Evolutionary conservation across 30 jellyfish, hydroid and myxozoan genomes (phyloP).

Genomic region (Pseudorhiza aurosa): DNA sequence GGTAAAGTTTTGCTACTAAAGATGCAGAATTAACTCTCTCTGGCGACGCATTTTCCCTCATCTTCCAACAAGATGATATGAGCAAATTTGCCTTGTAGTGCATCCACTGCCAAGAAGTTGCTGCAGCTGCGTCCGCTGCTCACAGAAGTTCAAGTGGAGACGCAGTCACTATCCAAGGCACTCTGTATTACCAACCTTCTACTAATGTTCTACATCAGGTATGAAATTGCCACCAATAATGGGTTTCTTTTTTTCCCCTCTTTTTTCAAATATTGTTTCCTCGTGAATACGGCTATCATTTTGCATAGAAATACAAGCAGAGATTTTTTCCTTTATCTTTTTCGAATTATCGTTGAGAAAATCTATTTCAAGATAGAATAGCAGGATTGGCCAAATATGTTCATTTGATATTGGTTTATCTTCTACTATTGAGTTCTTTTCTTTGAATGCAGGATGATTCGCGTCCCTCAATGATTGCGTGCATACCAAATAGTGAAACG

Average conservation of each 20-base stretch:
- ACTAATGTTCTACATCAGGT: slow-evolving; percentile 30
- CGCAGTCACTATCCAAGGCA: slow-evolving; percentile 19
- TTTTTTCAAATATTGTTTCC: too few relatives aligned
- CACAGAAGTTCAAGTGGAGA: slow-evolving; percentile 46
- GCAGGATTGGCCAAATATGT: too few relatives aligned
- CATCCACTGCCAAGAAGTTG: slow-evolving; percentile 92
- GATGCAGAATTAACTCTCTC: too few relatives aligned
- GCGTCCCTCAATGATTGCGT: slow-evolving; percentile 72
- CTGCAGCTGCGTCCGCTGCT: slow-evolving; percentile 85
- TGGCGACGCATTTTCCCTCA: too few relatives aligned
- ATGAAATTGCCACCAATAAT: neutral
- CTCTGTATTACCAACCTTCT: slow-evolving; percentile 60
- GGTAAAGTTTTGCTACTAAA: too few relatives aligned
- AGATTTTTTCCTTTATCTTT: too few relatives aligned
- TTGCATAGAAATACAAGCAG: too few relatives aligned
- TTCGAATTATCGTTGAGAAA: too few relatives aligned
- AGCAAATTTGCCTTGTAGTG: slow-evolving; percentile 83
- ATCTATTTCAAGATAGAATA: too few relatives aligned
- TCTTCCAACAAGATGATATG: too few relatives aligned
- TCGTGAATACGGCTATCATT: too few relatives aligned
- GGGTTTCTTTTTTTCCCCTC: too few relatives aligned
- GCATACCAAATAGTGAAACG: slow-evolving; percentile 30
- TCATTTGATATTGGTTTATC: neutral
- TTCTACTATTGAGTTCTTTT: neutral
- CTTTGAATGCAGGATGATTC: slow-evolving; percentile 38